Base-by-base conservation (phyloP, 2,888 invertebrate genomes). In the Sarcophaga variegata region DNA sequence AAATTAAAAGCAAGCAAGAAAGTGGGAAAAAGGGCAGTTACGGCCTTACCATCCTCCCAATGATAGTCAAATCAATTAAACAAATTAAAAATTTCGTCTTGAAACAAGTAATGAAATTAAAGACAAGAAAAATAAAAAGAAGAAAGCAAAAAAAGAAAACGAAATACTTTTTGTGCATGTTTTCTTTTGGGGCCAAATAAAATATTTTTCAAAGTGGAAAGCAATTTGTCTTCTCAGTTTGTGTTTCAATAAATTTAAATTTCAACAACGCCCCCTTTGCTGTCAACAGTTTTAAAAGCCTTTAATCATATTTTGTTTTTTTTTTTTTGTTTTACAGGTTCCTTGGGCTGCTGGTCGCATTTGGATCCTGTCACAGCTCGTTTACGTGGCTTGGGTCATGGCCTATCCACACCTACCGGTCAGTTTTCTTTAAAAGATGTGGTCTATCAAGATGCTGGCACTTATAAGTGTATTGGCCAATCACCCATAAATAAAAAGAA, bases 381-480 rank as follows among this genome's bases (percentile, higher is more conserved):
- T 66, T 90, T 95, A 80, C 94, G 94, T 87, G 95, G 95, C 20
- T 92, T 95, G 85, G 95, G 95, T 67, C 94, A 95, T 54, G 95
- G 95, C 45, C 94, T 95, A 88, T 92, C 93, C 22, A 90, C 92
- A 85, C 93, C 94, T 82, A 95, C 95, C 20, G 95, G 95, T 70
- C 95, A 95, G 88, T 94, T 96, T 87, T 94, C 95, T 59, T 93
- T 96, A 60, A 96, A 96, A 90, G 95, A 96, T 89, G 96, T 96
- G 82, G 94, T 96, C 84, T 96, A 96, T 92, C 96, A 96, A 92
- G 96, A 96, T 91, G 96, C 96, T 49, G 96, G 96, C 22, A 96
- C 96, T 90, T 96, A 96, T 92, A 95, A 96, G 89, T 97, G 96
- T 93, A 95, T 96, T 67, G 95, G 94, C 54, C 93, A 94, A 87